Percentiles rank a stretch among this genome's conserved stretches.
These are phyloP conservation scores for Holothuria leucospilota DNA, from an alignment of 53 echinoderm and acorn worm genomes.

Conservation along the genomic window DNA sequence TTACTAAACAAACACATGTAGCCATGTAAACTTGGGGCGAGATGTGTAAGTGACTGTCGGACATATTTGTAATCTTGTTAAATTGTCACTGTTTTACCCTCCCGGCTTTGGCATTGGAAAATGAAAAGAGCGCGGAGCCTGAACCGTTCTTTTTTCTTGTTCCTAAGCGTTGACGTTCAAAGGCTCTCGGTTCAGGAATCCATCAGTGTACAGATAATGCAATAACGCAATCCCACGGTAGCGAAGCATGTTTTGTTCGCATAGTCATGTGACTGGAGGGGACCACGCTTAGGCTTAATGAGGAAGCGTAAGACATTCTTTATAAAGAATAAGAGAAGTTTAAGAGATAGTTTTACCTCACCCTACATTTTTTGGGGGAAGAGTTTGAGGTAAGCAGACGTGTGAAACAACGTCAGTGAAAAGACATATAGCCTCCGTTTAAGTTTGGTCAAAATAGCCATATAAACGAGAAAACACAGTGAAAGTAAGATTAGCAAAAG, in stretches of 20 bases:
- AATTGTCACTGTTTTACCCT: constrained; percentile 46
- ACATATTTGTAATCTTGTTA: constrained; percentile 40
- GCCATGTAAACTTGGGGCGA: constrained; percentile 38
- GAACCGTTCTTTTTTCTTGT: too few relatives aligned
- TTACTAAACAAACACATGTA: constrained; percentile 45
- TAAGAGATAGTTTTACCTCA: not conserved
- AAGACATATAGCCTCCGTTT: too few relatives aligned
- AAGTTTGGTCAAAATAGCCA: too few relatives aligned
- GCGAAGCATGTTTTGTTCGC: constrained; percentile 22
- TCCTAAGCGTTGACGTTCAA: too few relatives aligned
- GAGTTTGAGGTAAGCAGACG: too few relatives aligned
- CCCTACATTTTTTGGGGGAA: constrained; percentile 9
- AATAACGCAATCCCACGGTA: constrained; percentile 36
- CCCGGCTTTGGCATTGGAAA: constrained; percentile 17
- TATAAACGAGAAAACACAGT: too few relatives aligned
- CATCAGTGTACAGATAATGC: constrained; percentile 7
- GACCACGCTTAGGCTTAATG: constrained; percentile 12
- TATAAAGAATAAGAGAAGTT: not conserved
- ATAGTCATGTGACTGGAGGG: constrained; percentile 30
- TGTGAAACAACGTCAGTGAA: too few relatives aligned
- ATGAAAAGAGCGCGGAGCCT: not conserved
- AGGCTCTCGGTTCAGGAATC: constrained; percentile 10
- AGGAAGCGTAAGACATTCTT: constrained; percentile 4
- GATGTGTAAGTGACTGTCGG: constrained; percentile 21
- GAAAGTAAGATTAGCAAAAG: too few relatives aligned